These are phyloP conservation scores for Australoheros facetus DNA, from an alignment of 2,797 vertebrate genomes.

Conservation along the genomic window DNA sequence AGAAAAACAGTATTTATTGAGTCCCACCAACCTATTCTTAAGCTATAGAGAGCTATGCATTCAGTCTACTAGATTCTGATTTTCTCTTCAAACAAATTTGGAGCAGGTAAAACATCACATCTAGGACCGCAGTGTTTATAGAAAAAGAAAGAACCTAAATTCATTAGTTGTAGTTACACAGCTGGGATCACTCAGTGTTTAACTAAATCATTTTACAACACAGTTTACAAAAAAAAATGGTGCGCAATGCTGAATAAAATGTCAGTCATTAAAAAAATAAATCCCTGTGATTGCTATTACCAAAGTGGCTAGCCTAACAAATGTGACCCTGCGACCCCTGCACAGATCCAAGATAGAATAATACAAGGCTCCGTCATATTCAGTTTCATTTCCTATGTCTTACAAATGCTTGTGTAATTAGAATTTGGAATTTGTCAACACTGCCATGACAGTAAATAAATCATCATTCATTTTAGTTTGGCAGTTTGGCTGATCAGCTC, in stretches of 20 bases:
- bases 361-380: not conserved
- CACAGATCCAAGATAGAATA: not conserved
- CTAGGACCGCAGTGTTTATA: too few species aligned
- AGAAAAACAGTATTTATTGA: too few species aligned
- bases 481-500: not conserved
- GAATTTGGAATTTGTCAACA: slow-evolving; percentile 3
- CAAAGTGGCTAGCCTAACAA: not conserved
- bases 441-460: slow-evolving; percentile 12
- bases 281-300: not conserved
- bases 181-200: not conserved
- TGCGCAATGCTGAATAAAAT: not conserved
- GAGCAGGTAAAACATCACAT: too few species aligned
- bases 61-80: too few species aligned
- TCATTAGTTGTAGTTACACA: too few species aligned
- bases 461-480: slow-evolving; percentile 22
- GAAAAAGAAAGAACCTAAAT: too few species aligned
- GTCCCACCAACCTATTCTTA: too few species aligned
- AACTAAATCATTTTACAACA: not conserved
- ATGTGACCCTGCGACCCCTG: not conserved
- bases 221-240: not conserved
- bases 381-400: not conserved
- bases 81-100: too few species aligned
- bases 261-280: not conserved
- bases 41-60: too few species aligned
- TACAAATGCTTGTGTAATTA: not conserved